Conservation (phyloP, 2,797 vertebrate species). For the Bradypodion ventrale region DNA sequence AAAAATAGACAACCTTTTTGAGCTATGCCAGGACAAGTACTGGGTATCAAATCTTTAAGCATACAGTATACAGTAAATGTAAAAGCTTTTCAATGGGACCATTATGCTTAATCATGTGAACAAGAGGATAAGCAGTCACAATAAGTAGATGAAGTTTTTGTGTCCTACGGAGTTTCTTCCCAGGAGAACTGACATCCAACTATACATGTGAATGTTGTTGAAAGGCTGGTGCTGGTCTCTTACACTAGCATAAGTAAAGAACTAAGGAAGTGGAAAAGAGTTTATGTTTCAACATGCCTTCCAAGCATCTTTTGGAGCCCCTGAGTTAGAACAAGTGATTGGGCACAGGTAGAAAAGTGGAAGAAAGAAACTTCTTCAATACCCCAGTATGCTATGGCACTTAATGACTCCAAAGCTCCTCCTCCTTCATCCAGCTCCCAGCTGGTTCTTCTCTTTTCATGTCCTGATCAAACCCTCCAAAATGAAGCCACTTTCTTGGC, state of each 20-base stretch:
- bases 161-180: neutral
- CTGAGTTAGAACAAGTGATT: neutral
- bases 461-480: too few relatives aligned
- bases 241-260: neutral
- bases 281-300: neutral
- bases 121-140: neutral
- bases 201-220: neutral
- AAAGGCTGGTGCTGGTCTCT: neutral
- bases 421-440: neutral
- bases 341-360: neutral
- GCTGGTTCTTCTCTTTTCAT: too few relatives aligned
- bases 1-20: slow-evolving; percentile 77
- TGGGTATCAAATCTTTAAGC: slow-evolving; percentile 24
- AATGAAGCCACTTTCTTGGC: too few relatives aligned
- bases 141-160: neutral
- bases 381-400: neutral
- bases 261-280: neutral
- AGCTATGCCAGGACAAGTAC: slow-evolving; percentile 39
- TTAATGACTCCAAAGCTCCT: neutral
- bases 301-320: neutral
- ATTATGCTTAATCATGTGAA: neutral
- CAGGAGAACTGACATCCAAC: neutral
- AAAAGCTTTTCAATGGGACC: slow-evolving; percentile 5
- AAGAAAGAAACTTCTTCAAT: neutral
- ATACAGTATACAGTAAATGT: slow-evolving; percentile 18